These are phyloP conservation scores for Drosophila buzzatii DNA, from an alignment of 2,888 invertebrate species.

Conservation along the genomic window DNA sequence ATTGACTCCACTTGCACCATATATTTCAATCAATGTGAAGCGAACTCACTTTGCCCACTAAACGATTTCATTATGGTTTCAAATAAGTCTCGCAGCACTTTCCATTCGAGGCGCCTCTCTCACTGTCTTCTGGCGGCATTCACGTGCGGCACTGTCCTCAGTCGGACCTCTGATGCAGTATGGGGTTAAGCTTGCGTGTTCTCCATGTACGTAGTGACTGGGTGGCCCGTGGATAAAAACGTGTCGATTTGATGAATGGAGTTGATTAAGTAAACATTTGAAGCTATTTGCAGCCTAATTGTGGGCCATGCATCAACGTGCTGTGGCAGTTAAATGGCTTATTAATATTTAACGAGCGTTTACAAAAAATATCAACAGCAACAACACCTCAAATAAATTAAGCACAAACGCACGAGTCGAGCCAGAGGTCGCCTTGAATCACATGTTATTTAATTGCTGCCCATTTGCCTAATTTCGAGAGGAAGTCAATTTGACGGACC, in stretches of 20 bases:
- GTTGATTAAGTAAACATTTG: slow-evolving; percentile 78
- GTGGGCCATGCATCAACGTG: slow-evolving; percentile 73
- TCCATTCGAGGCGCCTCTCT: slow-evolving; percentile 3
- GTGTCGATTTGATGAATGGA: slow-evolving; percentile 80
- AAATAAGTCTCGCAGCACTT: not conserved
- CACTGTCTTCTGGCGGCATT: slow-evolving; percentile 8
- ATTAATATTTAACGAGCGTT: slow-evolving; percentile 73
- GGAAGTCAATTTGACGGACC: slow-evolving; percentile 57
- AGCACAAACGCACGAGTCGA: slow-evolving; percentile 39
- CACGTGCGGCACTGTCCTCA: slow-evolving; percentile 17
- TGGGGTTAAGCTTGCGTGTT: slow-evolving; percentile 67
- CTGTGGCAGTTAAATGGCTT: slow-evolving; percentile 74
- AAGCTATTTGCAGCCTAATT: slow-evolving; percentile 76
- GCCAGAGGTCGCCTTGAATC: slow-evolving; percentile 25
- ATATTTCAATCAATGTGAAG: not conserved
- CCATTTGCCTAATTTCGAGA: slow-evolving; percentile 67
- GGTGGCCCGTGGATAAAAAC: slow-evolving; percentile 43
- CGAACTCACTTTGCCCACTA: not conserved
- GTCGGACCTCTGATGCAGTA: slow-evolving; percentile 37
- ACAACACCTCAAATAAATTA: slow-evolving; percentile 50
- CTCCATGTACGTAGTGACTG: not conserved
- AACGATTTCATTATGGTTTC: not conserved
- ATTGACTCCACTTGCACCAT: not conserved
- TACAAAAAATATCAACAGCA: slow-evolving; percentile 13
- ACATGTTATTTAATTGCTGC: slow-evolving; percentile 61